Base-by-base conservation (phyloP, 2,888 invertebrate species). In the Frankliniella intonsa region DNA sequence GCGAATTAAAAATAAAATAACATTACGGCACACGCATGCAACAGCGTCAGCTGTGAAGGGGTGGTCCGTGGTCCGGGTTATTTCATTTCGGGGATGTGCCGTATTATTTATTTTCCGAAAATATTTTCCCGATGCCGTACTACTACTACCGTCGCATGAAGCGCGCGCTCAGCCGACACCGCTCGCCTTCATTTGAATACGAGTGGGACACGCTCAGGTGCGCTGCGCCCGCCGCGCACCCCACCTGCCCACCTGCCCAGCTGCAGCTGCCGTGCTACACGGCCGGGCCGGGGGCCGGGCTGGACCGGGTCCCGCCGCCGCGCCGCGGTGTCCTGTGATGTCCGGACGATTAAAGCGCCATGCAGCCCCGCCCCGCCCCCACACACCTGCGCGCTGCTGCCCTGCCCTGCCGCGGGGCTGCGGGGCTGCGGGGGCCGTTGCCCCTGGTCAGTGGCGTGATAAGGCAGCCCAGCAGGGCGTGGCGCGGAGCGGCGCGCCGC, bases 401-500 rank as follows among this genome's bases (percentile, higher is more conserved):
- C 8, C 0, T 7, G 17, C 55, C 51, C 51, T 51, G 10, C 3
- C 55, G 55, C 55, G 62, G 19, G n/a, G 11, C 62, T 55, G 55
- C 17, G 17, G 55, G 25, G 69, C 69, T 22, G 9, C 1, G 25
- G 25, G 25, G 69, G 69, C 69, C 69, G 69, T 76, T 76, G 69
- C 69, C 69, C 69, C 69, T 22, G 69, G 69, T 76, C 69, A 76
- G 69, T 76, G 69, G 69, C 69, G 69, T 11, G n/a, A 10, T 22
- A 19, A 17, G 55, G 55, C 55, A 17, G 55, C 69, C 25, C 69
- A 10, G 69, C 69, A 76, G 69, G 69, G 69, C 69, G 69, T 22
- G 69, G 69, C 69, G 11, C 69, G n/a, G 22, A 22, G 69, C 22
- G 14, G 5, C n/a, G n/a, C 22, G 22, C 69, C 69, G 11, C 69